Evolutionary conservation across 2,888 invertebrate species (phyloP).

Genomic region (Ariolimax columbianus): DNA sequence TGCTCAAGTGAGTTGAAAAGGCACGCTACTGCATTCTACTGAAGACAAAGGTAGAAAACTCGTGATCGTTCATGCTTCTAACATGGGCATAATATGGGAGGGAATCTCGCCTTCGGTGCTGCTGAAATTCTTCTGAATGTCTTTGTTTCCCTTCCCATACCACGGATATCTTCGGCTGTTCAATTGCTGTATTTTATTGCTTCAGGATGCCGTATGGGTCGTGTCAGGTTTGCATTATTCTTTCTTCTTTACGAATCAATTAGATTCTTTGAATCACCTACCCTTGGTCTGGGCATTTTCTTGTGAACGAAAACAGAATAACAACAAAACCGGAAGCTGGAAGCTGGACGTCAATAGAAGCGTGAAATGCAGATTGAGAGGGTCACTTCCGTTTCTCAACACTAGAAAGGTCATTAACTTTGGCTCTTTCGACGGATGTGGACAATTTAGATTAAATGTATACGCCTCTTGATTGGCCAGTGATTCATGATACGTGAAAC

Average conservation of each 20-base stretch:
- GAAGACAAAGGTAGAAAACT: neutral
- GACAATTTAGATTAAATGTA: neutral
- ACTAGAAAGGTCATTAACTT: slow-evolving; percentile 12
- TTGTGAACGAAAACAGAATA: neutral
- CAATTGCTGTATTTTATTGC: neutral
- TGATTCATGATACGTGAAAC: neutral
- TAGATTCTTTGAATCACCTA: neutral
- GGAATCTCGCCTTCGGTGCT: neutral
- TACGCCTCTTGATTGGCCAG: neutral
- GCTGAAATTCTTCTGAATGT: neutral
- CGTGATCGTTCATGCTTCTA: neutral
- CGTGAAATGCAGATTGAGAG: slow-evolving; percentile 13
- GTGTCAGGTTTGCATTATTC: neutral
- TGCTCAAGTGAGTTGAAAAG: too few species aligned
- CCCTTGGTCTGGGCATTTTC: neutral
- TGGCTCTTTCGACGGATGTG: neutral
- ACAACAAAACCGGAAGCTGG: slow-evolving; percentile 8
- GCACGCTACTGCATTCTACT: too few species aligned
- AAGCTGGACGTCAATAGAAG: neutral
- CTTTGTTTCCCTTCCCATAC: neutral
- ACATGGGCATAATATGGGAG: neutral
- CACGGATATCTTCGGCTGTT: neutral
- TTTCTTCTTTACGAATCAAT: neutral
- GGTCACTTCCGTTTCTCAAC: slow-evolving; percentile 8
- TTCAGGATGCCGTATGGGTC: neutral